Evolutionary conservation across 2,888 invertebrate genomes (phyloP).

Genomic region (Patella depressa): DNA sequence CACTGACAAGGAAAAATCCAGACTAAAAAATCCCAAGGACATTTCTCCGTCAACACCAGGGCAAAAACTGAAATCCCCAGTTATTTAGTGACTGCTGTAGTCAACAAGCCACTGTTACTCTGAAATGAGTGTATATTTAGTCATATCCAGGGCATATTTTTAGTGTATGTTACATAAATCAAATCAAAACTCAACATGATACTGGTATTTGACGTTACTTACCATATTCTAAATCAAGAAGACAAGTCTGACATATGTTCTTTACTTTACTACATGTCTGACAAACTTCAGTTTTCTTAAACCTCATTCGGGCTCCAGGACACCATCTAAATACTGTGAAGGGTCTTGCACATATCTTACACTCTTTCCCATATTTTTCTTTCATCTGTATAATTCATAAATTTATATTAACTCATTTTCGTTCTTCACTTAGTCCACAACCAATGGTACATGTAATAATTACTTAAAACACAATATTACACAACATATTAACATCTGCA

Average conservation of each 20-base stretch:
- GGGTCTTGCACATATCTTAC: conserved; percentile 93
- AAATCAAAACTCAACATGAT: neutral
- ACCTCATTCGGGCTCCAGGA: conserved; percentile 94
- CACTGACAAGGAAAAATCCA: too few species aligned
- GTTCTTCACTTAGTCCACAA: too few species aligned
- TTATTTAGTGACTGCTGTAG: too few species aligned
- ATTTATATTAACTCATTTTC: neutral
- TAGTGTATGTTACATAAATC: neutral
- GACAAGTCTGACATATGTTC: conserved; percentile 96
- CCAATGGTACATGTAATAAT: too few species aligned
- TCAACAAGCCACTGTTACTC: too few species aligned
- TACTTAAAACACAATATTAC: too few species aligned
- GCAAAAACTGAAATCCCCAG: too few species aligned
- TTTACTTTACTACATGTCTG: conserved; percentile 95
- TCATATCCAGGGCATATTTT: too few species aligned
- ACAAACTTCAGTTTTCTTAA: conserved; percentile 96
- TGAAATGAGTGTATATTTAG: too few species aligned
- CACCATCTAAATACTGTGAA: conserved; percentile 98
- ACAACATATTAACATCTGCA: too few species aligned
- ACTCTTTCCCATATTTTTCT: conserved; percentile 94
- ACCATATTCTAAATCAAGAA: conserved; percentile 92
- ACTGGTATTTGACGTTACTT: conserved; percentile 31
- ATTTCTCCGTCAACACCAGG: too few species aligned
- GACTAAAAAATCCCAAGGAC: too few species aligned
- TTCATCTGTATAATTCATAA: conserved; percentile 80